These are phyloP conservation scores for Gasterosteus nipponicus DNA, from an alignment of 2,113 vertebrate genomes.

Conservation along the genomic window DNA sequence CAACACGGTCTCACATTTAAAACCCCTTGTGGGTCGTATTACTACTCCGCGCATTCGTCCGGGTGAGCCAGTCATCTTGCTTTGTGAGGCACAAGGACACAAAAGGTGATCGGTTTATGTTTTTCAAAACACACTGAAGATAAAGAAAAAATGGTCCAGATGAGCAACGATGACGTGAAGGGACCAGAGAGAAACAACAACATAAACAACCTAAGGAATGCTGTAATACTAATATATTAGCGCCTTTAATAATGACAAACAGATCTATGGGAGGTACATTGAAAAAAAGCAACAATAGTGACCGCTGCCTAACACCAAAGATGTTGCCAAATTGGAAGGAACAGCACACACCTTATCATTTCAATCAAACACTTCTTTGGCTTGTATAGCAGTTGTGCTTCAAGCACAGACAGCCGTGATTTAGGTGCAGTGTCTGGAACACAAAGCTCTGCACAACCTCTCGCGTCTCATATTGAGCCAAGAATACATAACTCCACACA, in stretches of 20 bases:
- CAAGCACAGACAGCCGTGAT: conserved; percentile 28
- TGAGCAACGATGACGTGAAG: conserved; percentile 6
- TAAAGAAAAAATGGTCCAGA: conserved; percentile 1
- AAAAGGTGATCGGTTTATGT: conserved; percentile 13
- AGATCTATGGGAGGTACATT: conserved; percentile 10
- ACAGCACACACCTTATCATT: conserved; percentile 35
- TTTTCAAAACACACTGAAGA: conserved; percentile 22
- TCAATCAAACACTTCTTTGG: conserved; percentile 30
- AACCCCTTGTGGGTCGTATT: conserved; percentile 12
- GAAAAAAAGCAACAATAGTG: conserved; percentile 20
- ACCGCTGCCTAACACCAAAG: not conserved
- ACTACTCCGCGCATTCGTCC: not conserved
- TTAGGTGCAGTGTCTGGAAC: conserved; percentile 19
- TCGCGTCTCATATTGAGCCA: conserved; percentile 18
- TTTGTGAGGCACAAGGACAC: conserved; percentile 24
- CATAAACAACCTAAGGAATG: conserved; percentile 6
- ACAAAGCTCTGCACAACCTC: conserved; percentile 1
- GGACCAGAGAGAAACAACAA: not conserved
- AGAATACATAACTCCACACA: conserved; percentile 10
- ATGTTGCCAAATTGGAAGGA: conserved; percentile 42
- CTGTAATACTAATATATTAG: not conserved
- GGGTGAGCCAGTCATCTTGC: conserved; percentile 23
- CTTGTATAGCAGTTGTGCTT: conserved; percentile 32
- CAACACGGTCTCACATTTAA: conserved; percentile 18
- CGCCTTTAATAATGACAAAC: conserved; percentile 20